Conservation (phyloP, 2,888 invertebrate species). For the Leptopilina syphax region DNA sequence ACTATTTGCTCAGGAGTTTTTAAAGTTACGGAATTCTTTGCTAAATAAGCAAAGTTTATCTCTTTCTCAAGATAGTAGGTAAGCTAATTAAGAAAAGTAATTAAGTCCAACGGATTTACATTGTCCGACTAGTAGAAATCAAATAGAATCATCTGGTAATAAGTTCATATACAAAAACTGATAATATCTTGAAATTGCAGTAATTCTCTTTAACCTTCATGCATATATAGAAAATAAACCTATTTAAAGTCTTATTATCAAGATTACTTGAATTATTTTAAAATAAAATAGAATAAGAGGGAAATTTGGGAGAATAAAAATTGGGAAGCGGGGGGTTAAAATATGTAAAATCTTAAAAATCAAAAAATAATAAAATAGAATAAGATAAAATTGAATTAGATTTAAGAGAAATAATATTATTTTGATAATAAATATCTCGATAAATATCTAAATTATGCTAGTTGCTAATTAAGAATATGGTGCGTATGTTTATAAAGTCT, state of each 20-base stretch:
- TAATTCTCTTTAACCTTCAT: constrained; percentile 7
- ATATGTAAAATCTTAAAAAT: too few species aligned
- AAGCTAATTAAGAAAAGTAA: constrained; percentile 10
- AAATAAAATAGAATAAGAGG: too few species aligned
- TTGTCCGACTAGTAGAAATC: neutral
- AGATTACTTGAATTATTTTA: too few species aligned
- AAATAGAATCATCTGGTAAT: neutral
- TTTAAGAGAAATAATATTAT: too few species aligned
- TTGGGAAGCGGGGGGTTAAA: too few species aligned
- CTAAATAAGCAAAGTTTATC: neutral
- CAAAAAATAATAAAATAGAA: neutral
- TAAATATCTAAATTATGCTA: neutral
- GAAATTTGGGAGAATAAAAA: too few species aligned
- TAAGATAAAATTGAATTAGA: neutral
- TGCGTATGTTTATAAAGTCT: neutral
- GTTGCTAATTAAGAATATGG: neutral
- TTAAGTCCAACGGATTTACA: neutral
- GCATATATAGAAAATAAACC: neutral
- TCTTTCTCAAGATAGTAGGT: neutral
- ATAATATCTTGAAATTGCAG: neutral
- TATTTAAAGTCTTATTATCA: neutral
- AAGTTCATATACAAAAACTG: neutral
- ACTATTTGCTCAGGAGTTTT: too few species aligned
- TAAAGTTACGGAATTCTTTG: too few species aligned
- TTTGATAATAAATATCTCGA: neutral